phyloP scores from a whole-genome alignment of 2,888 invertebrate species.

The Therioaphis trifolii region DNA sequence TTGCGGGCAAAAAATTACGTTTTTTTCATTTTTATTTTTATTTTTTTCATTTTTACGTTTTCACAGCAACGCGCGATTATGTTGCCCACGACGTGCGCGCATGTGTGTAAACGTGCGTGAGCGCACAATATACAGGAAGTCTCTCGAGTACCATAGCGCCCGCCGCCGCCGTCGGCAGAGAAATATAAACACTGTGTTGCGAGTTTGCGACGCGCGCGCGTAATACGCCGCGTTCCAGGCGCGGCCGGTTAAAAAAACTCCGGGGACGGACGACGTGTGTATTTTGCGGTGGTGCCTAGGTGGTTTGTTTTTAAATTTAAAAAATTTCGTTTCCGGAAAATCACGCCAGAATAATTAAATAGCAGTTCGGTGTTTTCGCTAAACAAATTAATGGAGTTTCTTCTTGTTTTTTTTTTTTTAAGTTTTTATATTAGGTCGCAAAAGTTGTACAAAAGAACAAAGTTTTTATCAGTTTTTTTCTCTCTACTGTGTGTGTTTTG shows the following conservation, averaged over 20 bases:
- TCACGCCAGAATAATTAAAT: background rate
- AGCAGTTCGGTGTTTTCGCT: background rate
- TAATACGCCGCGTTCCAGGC: too few species aligned
- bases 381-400: background rate
- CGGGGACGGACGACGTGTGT: background rate
- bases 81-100: background rate
- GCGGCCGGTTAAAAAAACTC: background rate
- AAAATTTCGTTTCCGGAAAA: slow-evolving; percentile 9
- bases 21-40: background rate
- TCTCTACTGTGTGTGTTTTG: background rate
- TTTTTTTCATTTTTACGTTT: background rate
- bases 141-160: background rate
- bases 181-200: background rate
- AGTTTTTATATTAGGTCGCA: background rate
- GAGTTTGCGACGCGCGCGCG: too few species aligned
- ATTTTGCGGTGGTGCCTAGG: background rate
- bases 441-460: slow-evolving; percentile 22
- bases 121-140: background rate
- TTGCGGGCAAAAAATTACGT: background rate
- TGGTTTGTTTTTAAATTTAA: background rate
- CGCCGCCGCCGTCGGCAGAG: background rate
- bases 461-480: slow-evolving; percentile 17
- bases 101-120: background rate
- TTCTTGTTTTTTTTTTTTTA: slow-evolving; percentile 6
- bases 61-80: background rate